Percentiles rank a stretch among this genome's conserved stretches.
Evolutionary conservation across 1,140 invertebrate species (phyloP).

Genomic region (Araneus ventricosus): DNA sequence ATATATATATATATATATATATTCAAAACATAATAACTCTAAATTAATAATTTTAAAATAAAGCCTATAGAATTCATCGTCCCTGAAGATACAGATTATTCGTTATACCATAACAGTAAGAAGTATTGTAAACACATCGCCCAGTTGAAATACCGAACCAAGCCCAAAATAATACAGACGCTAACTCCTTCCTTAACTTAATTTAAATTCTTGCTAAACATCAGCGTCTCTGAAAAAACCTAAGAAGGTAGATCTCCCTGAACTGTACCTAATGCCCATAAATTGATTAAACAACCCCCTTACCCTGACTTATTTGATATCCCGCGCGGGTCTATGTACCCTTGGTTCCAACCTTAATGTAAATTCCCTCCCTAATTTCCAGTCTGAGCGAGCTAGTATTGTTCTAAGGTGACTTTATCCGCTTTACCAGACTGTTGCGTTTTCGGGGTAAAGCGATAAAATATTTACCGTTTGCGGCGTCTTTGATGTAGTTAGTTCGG

Average conservation of each 20-base stretch:
- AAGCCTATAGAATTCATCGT: no score
- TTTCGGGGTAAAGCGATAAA: slow-evolving; percentile 51
- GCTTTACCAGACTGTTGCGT: slow-evolving; percentile 12
- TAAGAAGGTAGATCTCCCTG: not conserved
- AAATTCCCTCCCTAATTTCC: slow-evolving; percentile 54
- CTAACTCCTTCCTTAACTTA: not conserved
- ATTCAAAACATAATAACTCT: no score
- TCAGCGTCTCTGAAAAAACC: not conserved
- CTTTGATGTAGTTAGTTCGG: slow-evolving; percentile 42
- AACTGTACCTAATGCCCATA: not conserved
- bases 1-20: no score
- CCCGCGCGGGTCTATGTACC: not conserved
- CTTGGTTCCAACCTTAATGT: not conserved
- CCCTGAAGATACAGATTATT: no score
- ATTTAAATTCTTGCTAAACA: not conserved
- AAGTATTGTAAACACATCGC: no score
- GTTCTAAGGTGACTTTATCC: slow-evolving; percentile 57
- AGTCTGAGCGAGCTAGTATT: not conserved
- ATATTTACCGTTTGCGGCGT: slow-evolving; percentile 59
- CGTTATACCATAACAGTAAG: no score
- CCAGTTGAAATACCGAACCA: not conserved
- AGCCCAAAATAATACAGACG: not conserved
- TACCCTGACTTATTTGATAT: slow-evolving; percentile 15
- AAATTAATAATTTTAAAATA: no score
- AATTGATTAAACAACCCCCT: not conserved